phyloP scores from a whole-genome alignment of 2,888 invertebrate species.

The Volucella bombylans region DNA sequence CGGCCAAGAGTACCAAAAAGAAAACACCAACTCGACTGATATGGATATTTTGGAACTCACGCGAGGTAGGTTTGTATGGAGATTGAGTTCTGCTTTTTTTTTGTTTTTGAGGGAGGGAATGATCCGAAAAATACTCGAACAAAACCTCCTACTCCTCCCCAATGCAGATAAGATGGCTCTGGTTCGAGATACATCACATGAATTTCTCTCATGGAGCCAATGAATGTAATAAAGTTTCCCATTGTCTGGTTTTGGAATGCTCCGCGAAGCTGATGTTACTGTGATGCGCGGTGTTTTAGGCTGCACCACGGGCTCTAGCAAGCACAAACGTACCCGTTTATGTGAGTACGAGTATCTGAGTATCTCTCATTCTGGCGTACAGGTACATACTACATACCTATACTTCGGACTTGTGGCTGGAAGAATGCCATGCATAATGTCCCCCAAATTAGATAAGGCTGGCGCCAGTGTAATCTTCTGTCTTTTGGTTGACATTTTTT shows the following conservation, averaged over 20 bases:
- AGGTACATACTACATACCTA: too few relatives aligned
- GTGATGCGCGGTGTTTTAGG: conserved; percentile 35
- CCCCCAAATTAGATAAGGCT: conserved; percentile 82
- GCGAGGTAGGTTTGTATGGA: conserved; percentile 22
- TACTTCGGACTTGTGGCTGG: conserved; percentile 45
- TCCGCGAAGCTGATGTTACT: conserved; percentile 27
- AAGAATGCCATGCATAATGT: conserved; percentile 83
- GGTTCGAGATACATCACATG: conserved; percentile 62
- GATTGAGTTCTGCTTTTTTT: neutral
- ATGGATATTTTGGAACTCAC: conserved; percentile 50
- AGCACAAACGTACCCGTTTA: too few relatives aligned
- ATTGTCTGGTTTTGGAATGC: conserved; percentile 58
- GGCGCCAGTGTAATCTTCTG: conserved; percentile 81
- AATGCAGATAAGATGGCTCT: conserved; percentile 66
- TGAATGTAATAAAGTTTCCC: conserved; percentile 72
- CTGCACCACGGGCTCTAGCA: conserved; percentile 12
- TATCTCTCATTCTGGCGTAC: conserved; percentile 59
- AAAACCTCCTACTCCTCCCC: conserved; percentile 23
- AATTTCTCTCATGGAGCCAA: conserved; percentile 66
- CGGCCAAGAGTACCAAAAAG: neutral
- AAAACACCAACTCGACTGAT: neutral
- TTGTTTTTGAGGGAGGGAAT: conserved; percentile 63
- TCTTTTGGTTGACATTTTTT: conserved; percentile 76
- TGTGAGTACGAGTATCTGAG: neutral
- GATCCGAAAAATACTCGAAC: conserved; percentile 54